A percentile compares a stretch with the other conserved stretches of the same genome.
phyloP scores from a whole-genome alignment of 2,888 invertebrate genomes.

The Dasypogon diadema region DNA sequence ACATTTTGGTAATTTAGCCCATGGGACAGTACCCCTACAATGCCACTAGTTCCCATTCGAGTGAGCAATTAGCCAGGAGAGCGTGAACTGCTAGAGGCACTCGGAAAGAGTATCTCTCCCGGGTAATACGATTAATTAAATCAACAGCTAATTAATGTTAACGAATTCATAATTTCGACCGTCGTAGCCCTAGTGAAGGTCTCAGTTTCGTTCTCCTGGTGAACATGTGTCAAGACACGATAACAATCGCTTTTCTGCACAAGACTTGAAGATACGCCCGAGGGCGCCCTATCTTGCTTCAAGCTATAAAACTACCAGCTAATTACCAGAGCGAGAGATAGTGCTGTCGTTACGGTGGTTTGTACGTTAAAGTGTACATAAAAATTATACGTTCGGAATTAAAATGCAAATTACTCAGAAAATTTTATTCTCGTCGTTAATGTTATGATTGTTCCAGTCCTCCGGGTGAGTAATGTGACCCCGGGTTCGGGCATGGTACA shows the following conservation, averaged over 20 bases:
- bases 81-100: slow-evolving; percentile 33
- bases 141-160: slow-evolving; percentile 51
- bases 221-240: slow-evolving; percentile 35
- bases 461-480: background rate
- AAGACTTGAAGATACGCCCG: background rate
- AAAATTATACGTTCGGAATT: slow-evolving; percentile 25
- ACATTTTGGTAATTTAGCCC: background rate
- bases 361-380: background rate
- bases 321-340: slow-evolving; percentile 39
- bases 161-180: slow-evolving; percentile 42
- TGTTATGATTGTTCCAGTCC: slow-evolving; percentile 28
- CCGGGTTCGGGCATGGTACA: background rate
- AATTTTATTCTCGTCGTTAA: slow-evolving; percentile 18
- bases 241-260: slow-evolving; percentile 8
- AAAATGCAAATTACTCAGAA: slow-evolving; percentile 32
- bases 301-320: slow-evolving; percentile 33
- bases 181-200: background rate
- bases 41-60: background rate
- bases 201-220: background rate
- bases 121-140: slow-evolving; percentile 49
- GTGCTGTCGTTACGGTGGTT: slow-evolving; percentile 10
- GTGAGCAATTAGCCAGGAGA: slow-evolving; percentile 29
- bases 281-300: background rate
- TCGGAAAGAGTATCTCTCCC: background rate
- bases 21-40: background rate